These are phyloP conservation scores for Diarsia rubi DNA, from an alignment of 2,888 invertebrate species.

Conservation along the genomic window DNA sequence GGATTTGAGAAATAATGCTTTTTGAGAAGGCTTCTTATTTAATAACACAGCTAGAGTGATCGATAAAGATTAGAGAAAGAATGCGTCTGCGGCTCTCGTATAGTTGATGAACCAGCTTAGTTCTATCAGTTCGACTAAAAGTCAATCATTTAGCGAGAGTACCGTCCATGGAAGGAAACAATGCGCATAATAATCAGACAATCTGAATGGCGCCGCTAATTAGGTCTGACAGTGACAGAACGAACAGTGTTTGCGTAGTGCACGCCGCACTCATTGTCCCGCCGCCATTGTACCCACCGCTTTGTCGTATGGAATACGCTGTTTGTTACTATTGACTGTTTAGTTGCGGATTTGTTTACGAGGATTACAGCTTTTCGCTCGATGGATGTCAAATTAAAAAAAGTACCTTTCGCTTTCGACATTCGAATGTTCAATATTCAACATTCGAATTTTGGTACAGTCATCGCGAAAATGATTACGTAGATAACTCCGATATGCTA, in stretches of 20 bases:
- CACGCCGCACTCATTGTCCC: conserved; percentile 84
- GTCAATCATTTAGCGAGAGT: conserved; percentile 64
- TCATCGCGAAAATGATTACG: conserved; percentile 38
- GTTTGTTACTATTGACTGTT: conserved; percentile 78
- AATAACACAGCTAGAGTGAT: background rate
- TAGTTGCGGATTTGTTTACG: conserved; percentile 71
- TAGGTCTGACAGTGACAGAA: conserved; percentile 89
- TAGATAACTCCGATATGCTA: conserved; percentile 4
- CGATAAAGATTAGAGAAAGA: background rate
- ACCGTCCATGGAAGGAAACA: conserved; percentile 80
- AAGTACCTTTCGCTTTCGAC: background rate
- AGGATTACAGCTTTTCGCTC: conserved; percentile 55
- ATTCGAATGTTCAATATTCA: background rate
- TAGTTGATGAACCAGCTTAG: background rate
- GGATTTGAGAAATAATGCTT: background rate
- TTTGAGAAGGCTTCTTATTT: background rate
- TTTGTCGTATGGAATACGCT: conserved; percentile 79
- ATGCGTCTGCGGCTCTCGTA: background rate
- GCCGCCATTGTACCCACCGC: conserved; percentile 80
- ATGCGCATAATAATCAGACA: conserved; percentile 89
- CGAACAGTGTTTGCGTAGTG: conserved; percentile 82
- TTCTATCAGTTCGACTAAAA: conserved; percentile 52
- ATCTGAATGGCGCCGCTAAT: conserved; percentile 88
- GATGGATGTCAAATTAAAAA: conserved; percentile 34
- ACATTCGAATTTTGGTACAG: conserved; percentile 16